A percentile compares a stretch with the other conserved stretches of the same genome.
phyloP scores from a whole-genome alignment of 2,888 invertebrate genomes.

The Scrobipalpa costella region DNA sequence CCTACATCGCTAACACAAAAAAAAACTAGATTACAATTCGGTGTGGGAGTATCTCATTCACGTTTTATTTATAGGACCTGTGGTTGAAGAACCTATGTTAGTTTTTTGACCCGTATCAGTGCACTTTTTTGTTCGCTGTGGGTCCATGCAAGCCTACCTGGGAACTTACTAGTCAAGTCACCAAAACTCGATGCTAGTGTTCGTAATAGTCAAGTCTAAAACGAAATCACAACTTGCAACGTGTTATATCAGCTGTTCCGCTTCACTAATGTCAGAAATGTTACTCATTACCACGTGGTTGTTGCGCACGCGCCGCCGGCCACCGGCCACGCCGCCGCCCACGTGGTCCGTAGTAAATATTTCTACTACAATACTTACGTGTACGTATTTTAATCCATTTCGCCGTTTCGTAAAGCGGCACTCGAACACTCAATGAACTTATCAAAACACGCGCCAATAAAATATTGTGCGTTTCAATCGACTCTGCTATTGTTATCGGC shows the following conservation, averaged over 20 bases:
- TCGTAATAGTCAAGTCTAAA: not conserved
- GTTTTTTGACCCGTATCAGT: not conserved
- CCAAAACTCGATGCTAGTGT: not conserved
- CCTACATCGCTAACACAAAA: too few relatives aligned
- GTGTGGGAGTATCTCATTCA: too few relatives aligned
- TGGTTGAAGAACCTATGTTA: not conserved
- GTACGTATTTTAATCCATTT: conserved; percentile 20
- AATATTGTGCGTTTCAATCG: not conserved
- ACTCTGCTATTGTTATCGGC: not conserved
- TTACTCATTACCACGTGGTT: conserved; percentile 44
- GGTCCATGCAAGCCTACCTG: not conserved
- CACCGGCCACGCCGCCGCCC: conserved; percentile 33
- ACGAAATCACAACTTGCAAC: not conserved
- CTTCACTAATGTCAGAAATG: conserved; percentile 39
- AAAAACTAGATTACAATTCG: too few relatives aligned
- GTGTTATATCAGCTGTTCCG: conserved; percentile 40
- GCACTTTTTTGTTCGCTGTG: not conserved
- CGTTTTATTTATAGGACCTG: not conserved
- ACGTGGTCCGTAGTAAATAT: conserved; percentile 43
- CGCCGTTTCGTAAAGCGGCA: conserved; percentile 26
- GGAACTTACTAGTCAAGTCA: conserved; percentile 2
- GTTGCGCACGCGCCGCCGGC: conserved; percentile 34
- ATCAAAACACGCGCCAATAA: conserved; percentile 28
- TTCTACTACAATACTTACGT: conserved; percentile 29
- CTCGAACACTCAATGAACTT: conserved; percentile 43